Percentiles rank a stretch among this genome's conserved stretches.
Conservation (phyloP, 1,140 invertebrate species). For the Cherax destructor region DNA sequence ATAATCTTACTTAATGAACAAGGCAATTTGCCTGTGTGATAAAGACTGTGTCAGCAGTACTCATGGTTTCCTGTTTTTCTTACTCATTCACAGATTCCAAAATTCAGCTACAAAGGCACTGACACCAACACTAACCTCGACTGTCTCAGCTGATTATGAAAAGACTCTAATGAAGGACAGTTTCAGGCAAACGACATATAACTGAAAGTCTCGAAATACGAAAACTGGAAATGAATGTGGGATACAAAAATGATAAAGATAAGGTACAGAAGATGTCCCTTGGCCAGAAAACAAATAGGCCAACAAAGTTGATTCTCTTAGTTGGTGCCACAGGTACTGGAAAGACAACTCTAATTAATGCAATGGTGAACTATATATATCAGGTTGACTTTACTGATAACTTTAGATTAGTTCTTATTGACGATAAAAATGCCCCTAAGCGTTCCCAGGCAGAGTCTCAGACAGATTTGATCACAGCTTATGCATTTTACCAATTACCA, state of each 20-base stretch:
- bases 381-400: conserved; percentile 21
- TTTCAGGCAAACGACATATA: too few species aligned
- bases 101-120: too few species aligned
- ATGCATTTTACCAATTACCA: conserved; percentile 29
- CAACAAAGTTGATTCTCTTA: conserved; percentile 10
- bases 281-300: not conserved
- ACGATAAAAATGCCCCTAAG: conserved; percentile 26
- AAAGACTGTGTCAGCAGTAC: too few species aligned
- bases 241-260: not conserved
- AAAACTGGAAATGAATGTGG: conserved; percentile 28
- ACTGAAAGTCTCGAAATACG: conserved; percentile 22
- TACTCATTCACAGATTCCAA: too few species aligned
- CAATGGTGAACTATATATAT: conserved; percentile 11
- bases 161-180: too few species aligned
- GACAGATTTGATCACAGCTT: conserved; percentile 54
- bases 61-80: too few species aligned
- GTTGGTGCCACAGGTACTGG: conserved; percentile 17
- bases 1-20: too few species aligned
- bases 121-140: too few species aligned
- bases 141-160: too few species aligned
- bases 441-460: conserved; percentile 36
- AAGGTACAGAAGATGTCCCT: not conserved
- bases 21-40: too few species aligned
- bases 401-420: conserved; percentile 12
- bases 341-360: too few species aligned